Percentiles rank a stretch among this genome's conserved stretches.
Evolutionary conservation across 2,113 vertebrate genomes (phyloP).

Genomic region (Hypanus sabinus): DNA sequence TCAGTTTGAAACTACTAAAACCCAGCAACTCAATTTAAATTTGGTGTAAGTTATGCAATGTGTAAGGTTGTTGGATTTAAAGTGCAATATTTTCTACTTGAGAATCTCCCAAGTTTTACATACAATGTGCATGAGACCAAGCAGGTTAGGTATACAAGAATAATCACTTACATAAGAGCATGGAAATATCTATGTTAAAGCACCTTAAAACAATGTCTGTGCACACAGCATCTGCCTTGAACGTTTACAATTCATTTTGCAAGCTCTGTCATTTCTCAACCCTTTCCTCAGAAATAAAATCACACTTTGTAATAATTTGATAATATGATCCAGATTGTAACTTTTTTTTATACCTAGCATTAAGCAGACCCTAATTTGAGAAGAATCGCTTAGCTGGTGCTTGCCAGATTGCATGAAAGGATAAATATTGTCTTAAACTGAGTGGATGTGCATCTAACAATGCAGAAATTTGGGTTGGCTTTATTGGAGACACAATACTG

Average conservation of each 20-base stretch:
- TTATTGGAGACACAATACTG: not conserved
- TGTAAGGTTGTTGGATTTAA: slow-evolving; percentile 9
- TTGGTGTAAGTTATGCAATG: slow-evolving; percentile 36
- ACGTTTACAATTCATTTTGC: slow-evolving; percentile 33
- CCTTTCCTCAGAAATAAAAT: not conserved
- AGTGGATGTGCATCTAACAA: not conserved
- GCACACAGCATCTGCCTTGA: slow-evolving; percentile 34
- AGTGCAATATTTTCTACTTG: slow-evolving; percentile 37
- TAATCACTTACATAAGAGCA: slow-evolving; percentile 15
- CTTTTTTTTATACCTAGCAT: not conserved
- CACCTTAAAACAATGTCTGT: slow-evolving; percentile 35
- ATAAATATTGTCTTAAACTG: not conserved
- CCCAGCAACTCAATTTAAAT: not conserved
- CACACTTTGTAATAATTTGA: not conserved
- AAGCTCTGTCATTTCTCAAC: slow-evolving; percentile 11
- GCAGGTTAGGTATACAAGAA: slow-evolving; percentile 2
- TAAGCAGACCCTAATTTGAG: slow-evolving; percentile 14
- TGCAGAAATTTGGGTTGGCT: not conserved
- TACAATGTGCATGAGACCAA: slow-evolving; percentile 30
- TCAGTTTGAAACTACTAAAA: not conserved
- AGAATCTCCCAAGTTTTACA: not conserved
- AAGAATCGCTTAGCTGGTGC: not conserved
- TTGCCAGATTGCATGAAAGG: slow-evolving; percentile 29
- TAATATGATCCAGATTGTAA: not conserved
- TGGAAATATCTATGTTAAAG: slow-evolving; percentile 22